Base-by-base conservation (phyloP, 2,888 invertebrate genomes). In the Cephus nigrinus region DNA sequence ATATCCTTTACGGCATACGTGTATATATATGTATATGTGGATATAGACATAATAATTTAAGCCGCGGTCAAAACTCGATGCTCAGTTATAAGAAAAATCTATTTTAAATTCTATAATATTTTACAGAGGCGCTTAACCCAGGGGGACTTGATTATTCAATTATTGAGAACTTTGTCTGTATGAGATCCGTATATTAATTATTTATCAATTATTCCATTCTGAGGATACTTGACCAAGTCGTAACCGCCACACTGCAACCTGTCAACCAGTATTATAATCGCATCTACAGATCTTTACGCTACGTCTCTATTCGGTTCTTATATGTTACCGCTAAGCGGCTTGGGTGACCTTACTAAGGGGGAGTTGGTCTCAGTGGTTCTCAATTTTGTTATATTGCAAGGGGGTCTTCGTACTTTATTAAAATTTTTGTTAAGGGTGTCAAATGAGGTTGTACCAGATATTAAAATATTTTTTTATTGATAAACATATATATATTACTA, bases 281-380 rank as follows among this genome's bases (percentile, higher is more conserved):
- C 80, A 71, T 82, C 82, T 84, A 81, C 77, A 78, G 82, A 86
- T 86, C 86, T 86, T 84, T 83, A 81, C 81, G 84, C 81, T 86
- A 85, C 83, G 82, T 87, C 87, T 87, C 86, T 86, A 87, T 87
- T 87, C 84, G 86, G 85, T 82, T 81, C 75, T 78, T 77, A 73
- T 75, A 75, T 15, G 34, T 55, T 36, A 69, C 77, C 78, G 82
- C 36, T 82, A 77, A 81, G 80, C 83, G 81, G 84, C 85, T 82
- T 84, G 86, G 84, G 86, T 85, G 85, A 86, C 79, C 86, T 79
- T 84, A 86, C 87, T 86, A 86, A 86, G 85, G 87, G 82, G 85
- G 84, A 82, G 84, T 83, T 86, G 86, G 85, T 82, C 83, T 84
- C 85, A 78, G 84, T 80, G 85, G 85, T 83, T 86, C 84, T 86